Base-by-base conservation (phyloP, 2,113 vertebrate genomes). In the Cyprinodon tularosa region DNA sequence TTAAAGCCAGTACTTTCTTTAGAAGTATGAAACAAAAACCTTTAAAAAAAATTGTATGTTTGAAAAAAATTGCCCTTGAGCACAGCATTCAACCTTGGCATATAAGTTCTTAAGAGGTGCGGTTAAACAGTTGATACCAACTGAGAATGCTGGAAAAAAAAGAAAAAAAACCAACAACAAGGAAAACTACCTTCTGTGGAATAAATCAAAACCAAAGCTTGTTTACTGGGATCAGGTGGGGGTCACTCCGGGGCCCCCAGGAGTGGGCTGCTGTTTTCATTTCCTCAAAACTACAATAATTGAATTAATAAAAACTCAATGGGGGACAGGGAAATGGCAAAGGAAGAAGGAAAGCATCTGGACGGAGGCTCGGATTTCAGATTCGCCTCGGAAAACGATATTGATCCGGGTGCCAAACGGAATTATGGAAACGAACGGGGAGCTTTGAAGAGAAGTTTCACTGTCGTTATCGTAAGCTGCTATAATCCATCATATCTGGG, bases 401-500 rank as follows among this genome's bases (percentile, higher is more conserved):
- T 92, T 91, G 91, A 92, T 91, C 90, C 76, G 71, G 10, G 82
- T 83, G 91, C 90, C 91, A 90, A 88, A 80, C 82, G 22, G 82
- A 82, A 90, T 91, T 86, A 91, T 66, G 64, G 83, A 86, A 84
- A 84, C 66, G 57, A 81, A 84, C 61, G 45, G 14, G 12, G 69
- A 71, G 84, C 91, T 90, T 88, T 90, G 90, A 90, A 83, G 86
- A 85, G 89, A 86, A 89, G 87, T 90, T 90, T 82, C 80, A 77
- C 87, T 90, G 91, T 91, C 87, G 90, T 87, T 90, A 90, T 90
- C 83, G 69, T 83, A 80, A 85, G 81, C 82, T 7, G n/a, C 84
- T 83, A 83, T 91, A 90, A 92, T 92, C 91, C 91, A 91, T 92
- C 91, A 92, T 92, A 91, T 91, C 90, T 89, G 84, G 62, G 73